Conservation (phyloP, 1,140 invertebrate species). For the Parapsyche elsis region DNA sequence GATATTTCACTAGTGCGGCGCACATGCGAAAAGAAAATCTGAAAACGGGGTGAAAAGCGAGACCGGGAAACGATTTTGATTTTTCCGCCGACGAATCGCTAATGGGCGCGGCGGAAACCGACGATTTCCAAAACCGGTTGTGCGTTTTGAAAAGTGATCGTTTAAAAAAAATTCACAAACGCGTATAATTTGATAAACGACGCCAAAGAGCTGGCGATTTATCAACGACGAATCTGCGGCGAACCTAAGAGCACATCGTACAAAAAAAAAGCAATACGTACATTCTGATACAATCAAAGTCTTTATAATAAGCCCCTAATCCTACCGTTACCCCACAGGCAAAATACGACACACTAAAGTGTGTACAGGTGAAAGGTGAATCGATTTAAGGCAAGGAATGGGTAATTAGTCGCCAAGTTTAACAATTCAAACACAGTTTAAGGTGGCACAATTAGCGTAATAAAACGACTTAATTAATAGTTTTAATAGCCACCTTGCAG, state of each 20-base stretch:
- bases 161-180: not conserved
- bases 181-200: slow-evolving; percentile 8
- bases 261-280: no score
- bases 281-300: no score
- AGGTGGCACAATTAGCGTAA: no score
- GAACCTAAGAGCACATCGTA: no score
- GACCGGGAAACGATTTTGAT: not conserved
- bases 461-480: slow-evolving; percentile 5
- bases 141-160: not conserved
- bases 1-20: slow-evolving; percentile 10
- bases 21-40: slow-evolving; percentile 24
- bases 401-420: no score
- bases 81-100: not conserved
- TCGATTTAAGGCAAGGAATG: no score
- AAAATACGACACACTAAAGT: no score
- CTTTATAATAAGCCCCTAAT: no score
- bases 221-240: not conserved
- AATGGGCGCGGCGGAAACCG: slow-evolving; percentile 1
- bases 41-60: not conserved
- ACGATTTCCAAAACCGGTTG: slow-evolving; percentile 14
- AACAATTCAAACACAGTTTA: no score
- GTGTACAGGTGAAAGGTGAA: no score
- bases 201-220: not conserved
- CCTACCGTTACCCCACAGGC: no score
- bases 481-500: not conserved